Conservation (phyloP, 2,797 vertebrate genomes). For the Myotis pilosus region DNA sequence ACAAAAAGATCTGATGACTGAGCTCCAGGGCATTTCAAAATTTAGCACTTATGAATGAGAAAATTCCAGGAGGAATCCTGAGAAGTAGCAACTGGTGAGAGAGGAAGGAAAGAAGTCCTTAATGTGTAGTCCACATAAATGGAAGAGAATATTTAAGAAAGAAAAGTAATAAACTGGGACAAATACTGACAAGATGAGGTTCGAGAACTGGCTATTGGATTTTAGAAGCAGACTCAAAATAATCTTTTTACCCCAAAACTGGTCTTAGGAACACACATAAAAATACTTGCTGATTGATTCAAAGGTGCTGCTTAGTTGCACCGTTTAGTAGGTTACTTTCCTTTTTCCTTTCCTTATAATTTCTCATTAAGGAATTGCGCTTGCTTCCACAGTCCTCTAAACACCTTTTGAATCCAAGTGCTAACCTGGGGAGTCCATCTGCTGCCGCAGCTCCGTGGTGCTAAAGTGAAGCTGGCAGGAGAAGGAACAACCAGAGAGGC, state of each 20-base stretch:
- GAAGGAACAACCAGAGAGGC: conserved; percentile 21
- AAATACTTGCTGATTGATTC: not conserved
- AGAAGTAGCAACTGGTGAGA: not conserved
- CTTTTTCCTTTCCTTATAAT: not conserved
- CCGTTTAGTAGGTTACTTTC: conserved; percentile 18
- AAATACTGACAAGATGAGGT: not conserved
- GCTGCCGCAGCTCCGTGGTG: not conserved
- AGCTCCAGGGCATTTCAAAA: not conserved
- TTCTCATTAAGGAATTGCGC: conserved; percentile 55
- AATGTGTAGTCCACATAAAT: not conserved
- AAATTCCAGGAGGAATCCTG: not conserved
- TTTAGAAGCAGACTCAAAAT: not conserved
- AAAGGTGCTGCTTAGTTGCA: not conserved
- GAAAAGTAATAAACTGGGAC: not conserved
- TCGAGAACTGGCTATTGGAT: not conserved
- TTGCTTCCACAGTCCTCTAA: conserved; percentile 36
- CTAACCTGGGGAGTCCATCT: conserved; percentile 32
- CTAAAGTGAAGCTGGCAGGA: conserved; percentile 46
- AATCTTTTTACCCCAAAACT: not conserved
- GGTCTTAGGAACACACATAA: not conserved
- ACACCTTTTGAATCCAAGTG: conserved; percentile 56
- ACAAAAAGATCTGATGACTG: not conserved
- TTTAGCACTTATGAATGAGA: not conserved
- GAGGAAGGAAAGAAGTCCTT: not conserved
- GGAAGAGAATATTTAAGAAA: not conserved